Evolutionary conservation across 2,113 vertebrate species (phyloP).

Genomic region (Xyrauchen texanus): DNA sequence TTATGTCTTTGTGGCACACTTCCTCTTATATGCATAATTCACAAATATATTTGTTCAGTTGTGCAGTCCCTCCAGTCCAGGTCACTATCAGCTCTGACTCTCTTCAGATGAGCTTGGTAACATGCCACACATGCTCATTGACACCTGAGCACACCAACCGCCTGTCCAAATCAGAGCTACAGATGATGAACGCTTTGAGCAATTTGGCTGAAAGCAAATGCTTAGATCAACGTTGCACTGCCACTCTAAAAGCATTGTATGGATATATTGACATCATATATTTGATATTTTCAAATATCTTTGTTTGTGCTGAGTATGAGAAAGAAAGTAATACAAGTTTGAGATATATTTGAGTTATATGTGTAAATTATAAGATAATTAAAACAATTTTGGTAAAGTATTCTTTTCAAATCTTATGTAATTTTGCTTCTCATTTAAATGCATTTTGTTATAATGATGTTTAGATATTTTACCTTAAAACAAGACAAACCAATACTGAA

Average conservation of each 20-base stretch:
- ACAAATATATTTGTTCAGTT: conserved; percentile 25
- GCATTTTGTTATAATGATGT: too few relatives aligned
- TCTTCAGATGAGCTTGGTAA: conserved; percentile 44
- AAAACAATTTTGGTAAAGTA: too few relatives aligned
- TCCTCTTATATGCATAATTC: conserved; percentile 32
- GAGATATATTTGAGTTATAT: too few relatives aligned
- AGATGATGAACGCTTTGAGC: conserved; percentile 29
- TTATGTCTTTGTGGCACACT: background rate
- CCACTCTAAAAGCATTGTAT: conserved; percentile 11
- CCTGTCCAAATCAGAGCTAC: conserved; percentile 31
- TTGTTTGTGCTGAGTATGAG: too few relatives aligned
- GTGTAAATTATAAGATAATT: too few relatives aligned
- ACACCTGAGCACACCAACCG: conserved; percentile 9
- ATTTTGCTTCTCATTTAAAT: too few relatives aligned
- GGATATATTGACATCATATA: too few relatives aligned
- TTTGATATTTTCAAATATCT: too few relatives aligned
- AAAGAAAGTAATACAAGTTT: too few relatives aligned
- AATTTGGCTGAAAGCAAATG: conserved; percentile 34
- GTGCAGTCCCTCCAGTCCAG: conserved; percentile 14
- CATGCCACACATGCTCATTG: conserved; percentile 24
- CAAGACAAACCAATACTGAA: too few relatives aligned
- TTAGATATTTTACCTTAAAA: too few relatives aligned
- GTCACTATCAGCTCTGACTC: conserved; percentile 37
- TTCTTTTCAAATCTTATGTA: too few relatives aligned
- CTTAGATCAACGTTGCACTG: conserved; percentile 42